phyloP scores from a whole-genome alignment of 2,888 invertebrate species.

The Drosophila macrospina region DNA sequence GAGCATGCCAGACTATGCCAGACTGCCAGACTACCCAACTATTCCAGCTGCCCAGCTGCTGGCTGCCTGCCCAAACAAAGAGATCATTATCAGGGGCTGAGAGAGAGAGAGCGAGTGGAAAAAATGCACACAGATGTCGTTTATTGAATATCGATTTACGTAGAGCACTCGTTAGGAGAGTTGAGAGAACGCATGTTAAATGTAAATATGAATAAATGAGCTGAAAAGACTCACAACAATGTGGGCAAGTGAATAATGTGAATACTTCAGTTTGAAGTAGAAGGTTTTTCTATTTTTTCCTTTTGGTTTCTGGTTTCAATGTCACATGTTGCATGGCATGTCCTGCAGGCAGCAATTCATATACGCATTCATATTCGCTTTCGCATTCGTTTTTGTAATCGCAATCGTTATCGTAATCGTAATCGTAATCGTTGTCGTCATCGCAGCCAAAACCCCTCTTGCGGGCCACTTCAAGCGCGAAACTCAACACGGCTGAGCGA shows the following conservation, averaged over 20 bases:
- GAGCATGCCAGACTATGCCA: constrained; percentile 1
- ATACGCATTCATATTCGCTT: no score
- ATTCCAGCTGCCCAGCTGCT: constrained; percentile 45
- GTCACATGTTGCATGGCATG: constrained; percentile 77
- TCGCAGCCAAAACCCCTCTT: constrained; percentile 14
- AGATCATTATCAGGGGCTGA: constrained; percentile 71
- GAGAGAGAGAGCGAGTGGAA: constrained; percentile 24
- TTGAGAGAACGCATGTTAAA: constrained; percentile 72
- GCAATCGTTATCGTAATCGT: not conserved
- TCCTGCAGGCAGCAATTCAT: constrained; percentile 60
- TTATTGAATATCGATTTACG: constrained; percentile 83
- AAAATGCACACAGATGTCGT: constrained; percentile 82
- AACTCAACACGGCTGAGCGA: constrained; percentile 65
- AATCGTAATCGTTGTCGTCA: constrained; percentile 33
- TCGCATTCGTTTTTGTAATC: not conserved
- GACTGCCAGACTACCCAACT: constrained; percentile 18
- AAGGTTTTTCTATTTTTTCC: not conserved
- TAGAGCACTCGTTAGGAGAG: constrained; percentile 73
- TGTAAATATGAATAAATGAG: constrained; percentile 81
- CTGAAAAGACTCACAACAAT: constrained; percentile 39
- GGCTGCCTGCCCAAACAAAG: constrained; percentile 56
- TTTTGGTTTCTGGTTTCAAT: constrained; percentile 64
- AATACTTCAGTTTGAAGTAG: constrained; percentile 38
- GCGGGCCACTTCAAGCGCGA: constrained; percentile 74
- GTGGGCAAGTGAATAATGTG: constrained; percentile 9